Base-by-base conservation (phyloP, 2,113 vertebrate species). In the Cnemophilus loriae region DNA sequence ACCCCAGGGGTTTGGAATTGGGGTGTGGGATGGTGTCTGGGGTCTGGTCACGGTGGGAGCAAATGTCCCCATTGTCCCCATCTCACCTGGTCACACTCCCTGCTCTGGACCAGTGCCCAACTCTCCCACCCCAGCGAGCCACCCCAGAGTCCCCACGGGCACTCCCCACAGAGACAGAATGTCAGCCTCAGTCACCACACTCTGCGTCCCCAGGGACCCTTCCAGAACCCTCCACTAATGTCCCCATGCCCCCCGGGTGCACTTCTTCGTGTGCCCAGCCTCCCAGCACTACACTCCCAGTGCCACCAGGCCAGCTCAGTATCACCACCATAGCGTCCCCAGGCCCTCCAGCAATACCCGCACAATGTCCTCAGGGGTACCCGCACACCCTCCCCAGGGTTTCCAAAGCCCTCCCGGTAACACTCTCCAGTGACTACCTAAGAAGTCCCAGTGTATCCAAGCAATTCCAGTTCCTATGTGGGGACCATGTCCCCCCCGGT, bases 341-440 rank as follows among this genome's bases (percentile, higher is more conserved):
- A 76, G 52, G 10, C 7, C 3, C 21, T 32, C 27, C 65, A 79
- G 76, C 17, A 60, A 47, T 46, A 42, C 15, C 19, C 32, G 41
- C 18, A 39, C 60, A 6, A 8, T 8, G 12, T 55, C 46, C 19
- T 35, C 70, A 11, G 21, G 60, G 55, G 23, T 5, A 8, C 18
- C 55, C 0, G 0, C 11, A 17, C 2, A 37, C 35, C 5, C 14
- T 21, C 7, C 37, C 3, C 35, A 42, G 17, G 26, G 26, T 46
- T 53, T 46, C 63, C 68, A n/a, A 69, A 63, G 11, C 23, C 13
- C 27, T 55, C 7, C 24, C 42, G 59, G 28, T 53, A 65, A 70
- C 67, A 24, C 9, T 55, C 22, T 27, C 14, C 39, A 53, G 39
- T 22, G 47, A 19, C 16, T 16, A 19, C 13, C 6, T 9, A 30